Base-by-base conservation (phyloP, 2,888 invertebrate species). In the Strigamia transsilvanica region DNA sequence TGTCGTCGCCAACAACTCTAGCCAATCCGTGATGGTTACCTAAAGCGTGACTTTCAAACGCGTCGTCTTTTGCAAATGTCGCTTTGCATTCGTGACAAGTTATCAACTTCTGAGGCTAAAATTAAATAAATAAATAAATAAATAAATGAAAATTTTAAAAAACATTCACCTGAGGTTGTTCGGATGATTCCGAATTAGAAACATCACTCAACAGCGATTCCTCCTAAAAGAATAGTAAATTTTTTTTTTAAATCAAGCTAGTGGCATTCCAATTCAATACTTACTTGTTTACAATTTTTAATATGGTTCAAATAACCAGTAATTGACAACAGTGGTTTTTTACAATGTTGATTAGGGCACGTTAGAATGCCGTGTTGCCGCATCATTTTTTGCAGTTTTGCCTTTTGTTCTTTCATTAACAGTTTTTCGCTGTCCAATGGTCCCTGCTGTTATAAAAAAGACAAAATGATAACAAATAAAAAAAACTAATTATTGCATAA, bases 201-300 rank as follows among this genome's bases (percentile, higher is more conserved):
- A n/a, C 27, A 13, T 73, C 10, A 32, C 32, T 32, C 13, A 32
- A 13, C 32, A 27, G 3, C 13, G 32, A 6, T n/a, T 73, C 73
- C 4, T 73, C 73, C 73, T 73, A 32, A 12, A 73, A 32, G 32
- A 73, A 73, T 13, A 27, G 3, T 2, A 27, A 27, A 3, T 27
- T 27, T 27, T 27, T 27, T 27, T 13, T 66, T 27, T 9, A 66
- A 23, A 21, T 23, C 3, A 13, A 9, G 3, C 23, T 23, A 66
- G 6, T n/a, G n/a, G 9, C 9, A 21, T 12, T n/a, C 23, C 27
- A 27, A 1, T 12, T 32, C 23, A 32, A 18, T 51, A 41, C 38
- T 42, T n/a, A 79, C 79, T 42, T 41, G 41, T 79, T 79, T 79
- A 38, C 79, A 79, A 23, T 79, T 79, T n/a, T 79, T 79, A 23